phyloP scores from a whole-genome alignment of 2,888 invertebrate species.

The Melolontha melolontha region DNA sequence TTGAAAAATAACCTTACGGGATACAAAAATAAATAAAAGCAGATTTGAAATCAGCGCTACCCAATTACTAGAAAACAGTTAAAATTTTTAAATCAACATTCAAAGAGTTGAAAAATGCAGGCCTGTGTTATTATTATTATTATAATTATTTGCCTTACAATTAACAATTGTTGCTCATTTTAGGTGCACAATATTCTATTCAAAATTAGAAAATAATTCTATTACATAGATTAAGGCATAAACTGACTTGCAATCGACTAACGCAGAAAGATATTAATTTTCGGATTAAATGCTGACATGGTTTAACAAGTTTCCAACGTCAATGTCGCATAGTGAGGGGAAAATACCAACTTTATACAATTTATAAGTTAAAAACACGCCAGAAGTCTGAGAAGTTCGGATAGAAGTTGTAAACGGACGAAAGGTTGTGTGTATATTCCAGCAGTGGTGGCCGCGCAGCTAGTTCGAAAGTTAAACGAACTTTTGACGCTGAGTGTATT shows the following conservation, averaged over 20 bases:
- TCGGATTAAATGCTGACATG: conserved; percentile 39
- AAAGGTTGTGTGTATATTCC: conserved; percentile 36
- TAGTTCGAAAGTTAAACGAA: conserved; percentile 48
- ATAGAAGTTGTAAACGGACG: conserved; percentile 39
- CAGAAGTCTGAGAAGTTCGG: conserved; percentile 44
- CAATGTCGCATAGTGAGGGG: conserved; percentile 33
- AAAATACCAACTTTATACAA: conserved; percentile 48
- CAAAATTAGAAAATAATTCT: background rate
- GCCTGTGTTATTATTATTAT: too few relatives aligned
- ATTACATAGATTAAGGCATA: background rate
- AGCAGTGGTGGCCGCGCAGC: conserved; percentile 28
- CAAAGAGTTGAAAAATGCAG: too few relatives aligned
- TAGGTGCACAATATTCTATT: background rate
- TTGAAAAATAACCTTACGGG: too few relatives aligned
- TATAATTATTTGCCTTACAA: too few relatives aligned
- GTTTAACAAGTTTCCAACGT: conserved; percentile 39
- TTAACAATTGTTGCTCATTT: background rate
- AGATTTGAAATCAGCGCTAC: too few relatives aligned
- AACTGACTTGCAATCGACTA: conserved; percentile 8
- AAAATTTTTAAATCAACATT: too few relatives aligned
- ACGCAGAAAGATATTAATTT: conserved; percentile 38
- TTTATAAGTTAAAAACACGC: conserved; percentile 48
- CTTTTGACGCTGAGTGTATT: conserved; percentile 63
- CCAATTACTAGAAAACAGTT: too few relatives aligned
- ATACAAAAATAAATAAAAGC: too few relatives aligned